Evolutionary conservation across 2,113 vertebrate species (phyloP).

Genomic region (Ctenodactylus gundi): DNA sequence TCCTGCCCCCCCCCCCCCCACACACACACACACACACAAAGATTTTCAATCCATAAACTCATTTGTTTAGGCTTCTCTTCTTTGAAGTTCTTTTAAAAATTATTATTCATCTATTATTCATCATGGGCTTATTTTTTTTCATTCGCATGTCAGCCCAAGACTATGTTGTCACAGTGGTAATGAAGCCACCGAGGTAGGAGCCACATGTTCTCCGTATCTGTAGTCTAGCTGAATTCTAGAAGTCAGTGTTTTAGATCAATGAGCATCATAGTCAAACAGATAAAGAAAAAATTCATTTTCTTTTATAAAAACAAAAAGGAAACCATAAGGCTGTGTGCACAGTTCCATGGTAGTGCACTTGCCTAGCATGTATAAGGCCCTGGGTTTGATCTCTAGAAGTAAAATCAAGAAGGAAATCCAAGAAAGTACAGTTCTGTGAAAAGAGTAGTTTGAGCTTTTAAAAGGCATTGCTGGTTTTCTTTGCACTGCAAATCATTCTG

Average conservation of each 20-base stretch:
- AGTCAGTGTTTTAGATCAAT: not conserved
- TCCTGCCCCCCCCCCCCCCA: too few species aligned
- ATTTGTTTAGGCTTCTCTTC: not conserved
- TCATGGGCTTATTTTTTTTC: not conserved
- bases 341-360: not conserved
- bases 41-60: constrained; percentile 35
- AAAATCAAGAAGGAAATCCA: not conserved
- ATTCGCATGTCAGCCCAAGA: not conserved
- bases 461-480: constrained; percentile 15
- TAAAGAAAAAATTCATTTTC: not conserved
- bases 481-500: not conserved
- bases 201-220: not conserved
- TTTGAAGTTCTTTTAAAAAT: not conserved
- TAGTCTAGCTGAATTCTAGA: not conserved
- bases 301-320: constrained; percentile 34
- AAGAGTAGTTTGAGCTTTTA: not conserved
- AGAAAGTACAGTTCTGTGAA: too few species aligned
- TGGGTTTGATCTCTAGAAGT: not conserved
- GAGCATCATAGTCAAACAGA: not conserved
- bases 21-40: too few species aligned
- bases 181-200: not conserved
- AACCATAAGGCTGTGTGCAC: not conserved
- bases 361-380: not conserved
- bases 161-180: not conserved
- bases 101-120: not conserved